Conservation (phyloP, 2,797 vertebrate species). For the Urocyon cinereoargenteus region DNA sequence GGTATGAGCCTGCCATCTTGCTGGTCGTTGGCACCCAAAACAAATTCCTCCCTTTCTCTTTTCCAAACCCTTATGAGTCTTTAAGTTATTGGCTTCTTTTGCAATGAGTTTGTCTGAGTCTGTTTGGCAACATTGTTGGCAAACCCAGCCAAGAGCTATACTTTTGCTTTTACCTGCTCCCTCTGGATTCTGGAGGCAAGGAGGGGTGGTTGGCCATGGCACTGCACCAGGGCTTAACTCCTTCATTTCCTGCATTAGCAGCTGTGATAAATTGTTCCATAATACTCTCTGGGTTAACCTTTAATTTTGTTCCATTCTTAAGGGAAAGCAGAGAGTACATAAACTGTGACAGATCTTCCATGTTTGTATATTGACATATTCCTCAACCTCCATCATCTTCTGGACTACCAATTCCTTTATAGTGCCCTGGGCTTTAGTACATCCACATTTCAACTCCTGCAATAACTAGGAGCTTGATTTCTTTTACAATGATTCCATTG, state of each 20-base stretch:
- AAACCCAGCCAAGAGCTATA: background rate
- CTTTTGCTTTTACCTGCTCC: background rate
- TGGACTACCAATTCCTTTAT: background rate
- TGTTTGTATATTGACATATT: background rate
- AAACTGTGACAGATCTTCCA: background rate
- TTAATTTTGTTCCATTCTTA: background rate
- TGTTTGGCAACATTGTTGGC: background rate
- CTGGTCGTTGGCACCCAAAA: background rate
- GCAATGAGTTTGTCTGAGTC: background rate
- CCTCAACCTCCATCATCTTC: background rate
- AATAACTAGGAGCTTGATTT: background rate
- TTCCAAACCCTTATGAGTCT: background rate
- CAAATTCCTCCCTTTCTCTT: background rate
- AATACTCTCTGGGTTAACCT: background rate
- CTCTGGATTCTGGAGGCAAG: background rate
- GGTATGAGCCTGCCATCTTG: background rate
- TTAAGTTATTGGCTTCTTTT: background rate
- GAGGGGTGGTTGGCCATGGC: background rate
- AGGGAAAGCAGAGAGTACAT: background rate
- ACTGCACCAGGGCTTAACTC: background rate
- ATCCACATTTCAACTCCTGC: background rate
- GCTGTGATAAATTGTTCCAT: background rate
- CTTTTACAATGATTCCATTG: background rate
- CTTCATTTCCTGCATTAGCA: background rate
- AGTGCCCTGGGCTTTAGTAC: background rate